Conservation (phyloP, 2,888 invertebrate species). For the Linnaemya tessellans region DNA sequence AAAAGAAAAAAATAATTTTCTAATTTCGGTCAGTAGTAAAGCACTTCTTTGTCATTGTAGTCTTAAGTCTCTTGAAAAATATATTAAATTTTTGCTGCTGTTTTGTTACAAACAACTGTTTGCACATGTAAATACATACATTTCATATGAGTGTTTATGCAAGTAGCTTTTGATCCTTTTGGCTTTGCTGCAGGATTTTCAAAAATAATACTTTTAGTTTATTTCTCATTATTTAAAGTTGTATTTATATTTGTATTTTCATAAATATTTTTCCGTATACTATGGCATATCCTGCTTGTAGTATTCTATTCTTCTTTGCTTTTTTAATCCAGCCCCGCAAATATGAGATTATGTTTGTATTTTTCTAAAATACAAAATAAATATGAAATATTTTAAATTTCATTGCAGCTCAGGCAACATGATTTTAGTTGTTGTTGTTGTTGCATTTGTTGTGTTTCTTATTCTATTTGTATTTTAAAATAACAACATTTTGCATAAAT, state of each 20-base stretch:
- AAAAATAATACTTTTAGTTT: conserved; percentile 20
- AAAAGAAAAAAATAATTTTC: no score
- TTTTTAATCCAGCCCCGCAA: not conserved
- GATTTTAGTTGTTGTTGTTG: not conserved
- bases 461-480: not conserved
- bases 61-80: not conserved
- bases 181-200: conserved; percentile 29
- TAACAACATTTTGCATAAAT: no score
- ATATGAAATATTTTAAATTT: conserved; percentile 16
- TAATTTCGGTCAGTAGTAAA: no score
- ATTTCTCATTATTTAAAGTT: conserved; percentile 1
- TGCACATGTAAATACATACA: not conserved
- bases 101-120: not conserved
- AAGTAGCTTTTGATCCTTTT: conserved; percentile 27
- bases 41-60: no score
- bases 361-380: conserved; percentile 21
- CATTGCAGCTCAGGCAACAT: conserved; percentile 13
- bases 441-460: not conserved
- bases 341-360: not conserved
- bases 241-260: not conserved
- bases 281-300: not conserved
- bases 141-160: not conserved
- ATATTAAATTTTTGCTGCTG: not conserved
- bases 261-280: not conserved
- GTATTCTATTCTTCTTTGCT: not conserved